Base-by-base conservation (phyloP, 2,888 invertebrate genomes). In the Aphodius granarius region DNA sequence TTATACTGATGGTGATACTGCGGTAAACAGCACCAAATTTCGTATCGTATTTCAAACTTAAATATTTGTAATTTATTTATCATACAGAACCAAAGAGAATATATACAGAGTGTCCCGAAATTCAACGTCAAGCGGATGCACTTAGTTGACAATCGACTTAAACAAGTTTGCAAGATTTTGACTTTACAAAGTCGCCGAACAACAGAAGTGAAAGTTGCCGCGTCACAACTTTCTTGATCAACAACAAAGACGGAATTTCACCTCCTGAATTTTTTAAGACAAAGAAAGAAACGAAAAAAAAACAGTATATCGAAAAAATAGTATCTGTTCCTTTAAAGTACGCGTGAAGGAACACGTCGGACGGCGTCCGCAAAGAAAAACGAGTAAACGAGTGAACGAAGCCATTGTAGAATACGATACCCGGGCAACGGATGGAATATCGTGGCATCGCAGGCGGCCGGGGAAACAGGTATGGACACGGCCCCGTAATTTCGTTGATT, bases 401-500 rank as follows among this genome's bases (percentile, higher is more conserved):
- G 43, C 43, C 2, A 3, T 66, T 15, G 68, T 19, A 68, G n/a
- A 21, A 21, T 6, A 68, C 20, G 19, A 16, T 3, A 15, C 19
- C 17, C 68, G 20, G 20, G 22, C 68, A 21, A 6, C 19, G 68
- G 68, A 21, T 20, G 20, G n/a, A 19, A 68, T 19, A 18, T 22
- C 15, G 68, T 5, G n/a, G 65, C 65, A 18, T 22, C 15, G 68
- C 15, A 19, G 65, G 13, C 6, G 43, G 43, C 43, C 43, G 43
- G 13, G 43, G 63, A 73, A 79, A 80, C 81, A 81, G 80, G 82
- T 81, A 81, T 77, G 80, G 81, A 82, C 80, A 81, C 82, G 81
- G 81, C 66, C 5, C 75, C 79, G 80, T 81, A 82, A 81, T 81
- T 81, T 80, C 77, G 81, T 81, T 81, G 81, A 81, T 82, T 81